Percentiles rank a stretch among this genome's conserved stretches.
phyloP scores from a whole-genome alignment of 2,888 invertebrate species.

The Morpho helenor region DNA sequence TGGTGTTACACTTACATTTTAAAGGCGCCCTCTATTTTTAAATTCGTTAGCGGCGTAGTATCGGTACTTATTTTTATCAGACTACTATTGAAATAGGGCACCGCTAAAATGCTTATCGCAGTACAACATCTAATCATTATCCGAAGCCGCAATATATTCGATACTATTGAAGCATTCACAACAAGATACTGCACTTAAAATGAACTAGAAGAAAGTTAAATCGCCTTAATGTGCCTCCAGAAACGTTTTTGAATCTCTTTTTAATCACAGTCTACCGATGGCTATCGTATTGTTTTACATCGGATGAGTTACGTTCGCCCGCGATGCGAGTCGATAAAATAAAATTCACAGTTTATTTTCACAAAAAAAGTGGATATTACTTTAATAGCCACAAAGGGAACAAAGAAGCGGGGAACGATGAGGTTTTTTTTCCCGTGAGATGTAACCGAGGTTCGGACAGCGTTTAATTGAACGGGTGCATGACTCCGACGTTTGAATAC shows the following conservation, averaged over 20 bases:
- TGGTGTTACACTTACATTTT: neutral
- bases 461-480: slow-evolving; percentile 66
- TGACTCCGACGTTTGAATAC: slow-evolving; percentile 67
- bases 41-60: slow-evolving; percentile 3
- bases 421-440: slow-evolving; percentile 49
- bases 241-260: slow-evolving; percentile 54
- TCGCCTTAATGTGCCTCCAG: slow-evolving; percentile 48
- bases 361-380: slow-evolving; percentile 52
- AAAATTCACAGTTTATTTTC: slow-evolving; percentile 58
- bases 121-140: slow-evolving; percentile 24
- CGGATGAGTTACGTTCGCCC: slow-evolving; percentile 58
- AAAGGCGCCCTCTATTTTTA: slow-evolving; percentile 1
- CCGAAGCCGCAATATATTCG: slow-evolving; percentile 25
- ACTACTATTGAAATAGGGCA: slow-evolving; percentile 12
- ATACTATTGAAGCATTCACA: slow-evolving; percentile 45
- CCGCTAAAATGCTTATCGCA: slow-evolving; percentile 22
- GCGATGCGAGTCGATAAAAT: slow-evolving; percentile 61
- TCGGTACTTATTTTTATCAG: slow-evolving; percentile 8
- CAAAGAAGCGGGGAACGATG: slow-evolving; percentile 49
- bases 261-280: slow-evolving; percentile 59
- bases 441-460: slow-evolving; percentile 52
- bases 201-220: slow-evolving; percentile 49
- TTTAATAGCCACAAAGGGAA: slow-evolving; percentile 68
- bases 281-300: slow-evolving; percentile 70
- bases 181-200: slow-evolving; percentile 69